phyloP scores from a whole-genome alignment of 2,113 vertebrate species.

The Felis chaus region DNA sequence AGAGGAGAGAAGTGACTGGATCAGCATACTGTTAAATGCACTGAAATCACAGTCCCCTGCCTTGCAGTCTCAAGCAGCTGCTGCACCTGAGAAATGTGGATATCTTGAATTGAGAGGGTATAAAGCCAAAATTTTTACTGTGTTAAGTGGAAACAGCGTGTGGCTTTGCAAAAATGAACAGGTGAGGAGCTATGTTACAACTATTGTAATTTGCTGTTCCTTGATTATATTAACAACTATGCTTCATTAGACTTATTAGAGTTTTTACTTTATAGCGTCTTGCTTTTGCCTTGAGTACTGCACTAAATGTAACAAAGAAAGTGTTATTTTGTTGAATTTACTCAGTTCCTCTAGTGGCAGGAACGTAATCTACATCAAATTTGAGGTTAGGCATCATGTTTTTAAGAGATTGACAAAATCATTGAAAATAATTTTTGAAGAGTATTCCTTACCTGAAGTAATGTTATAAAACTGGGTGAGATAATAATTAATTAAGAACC shows the following conservation, averaged over 20 bases:
- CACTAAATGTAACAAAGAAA: not conserved
- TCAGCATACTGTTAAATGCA: slow-evolving; percentile 89
- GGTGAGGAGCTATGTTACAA: slow-evolving; percentile 87
- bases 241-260: slow-evolving; percentile 48
- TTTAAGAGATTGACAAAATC: not conserved
- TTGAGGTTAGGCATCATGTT: not conserved
- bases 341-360: not conserved
- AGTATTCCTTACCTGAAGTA: not conserved
- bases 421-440: slow-evolving; percentile 52
- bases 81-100: slow-evolving; percentile 89
- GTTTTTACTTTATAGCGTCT: not conserved
- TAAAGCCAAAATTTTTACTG: slow-evolving; percentile 95
- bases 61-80: slow-evolving; percentile 80
- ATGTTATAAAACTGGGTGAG: not conserved
- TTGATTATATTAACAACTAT: slow-evolving; percentile 60
- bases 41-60: slow-evolving; percentile 84
- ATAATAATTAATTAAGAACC: slow-evolving; percentile 53
- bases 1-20: slow-evolving; percentile 97
- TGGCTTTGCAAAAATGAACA: slow-evolving; percentile 98
- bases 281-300: not conserved
- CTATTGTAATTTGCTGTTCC: slow-evolving; percentile 56
- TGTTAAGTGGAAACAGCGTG: slow-evolving; percentile 92
- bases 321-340: slow-evolving; percentile 5
- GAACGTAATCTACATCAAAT: not conserved
- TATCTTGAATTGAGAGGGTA: slow-evolving; percentile 94